Evolutionary conservation across 2,113 vertebrate genomes (phyloP).

Genomic region (Himantopus leucocephalus): DNA sequence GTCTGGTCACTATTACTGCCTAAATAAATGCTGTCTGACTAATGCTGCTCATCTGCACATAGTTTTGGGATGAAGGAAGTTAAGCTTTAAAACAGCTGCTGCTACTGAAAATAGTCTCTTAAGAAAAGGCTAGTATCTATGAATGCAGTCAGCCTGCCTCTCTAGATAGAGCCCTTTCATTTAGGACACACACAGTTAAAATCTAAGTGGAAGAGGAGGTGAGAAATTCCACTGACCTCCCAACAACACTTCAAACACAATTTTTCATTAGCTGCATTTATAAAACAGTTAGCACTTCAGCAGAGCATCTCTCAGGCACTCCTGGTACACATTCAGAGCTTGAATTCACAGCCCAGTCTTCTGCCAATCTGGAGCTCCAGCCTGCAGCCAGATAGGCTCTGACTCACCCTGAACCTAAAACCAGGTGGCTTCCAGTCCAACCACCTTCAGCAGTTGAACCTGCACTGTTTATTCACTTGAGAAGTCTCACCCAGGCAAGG

Average conservation of each 20-base stretch:
- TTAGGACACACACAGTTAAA: background rate
- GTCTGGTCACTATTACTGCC: constrained; percentile 7
- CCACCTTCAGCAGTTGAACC: background rate
- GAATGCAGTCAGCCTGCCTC: background rate
- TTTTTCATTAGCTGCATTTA: background rate
- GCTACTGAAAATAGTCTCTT: constrained; percentile 29
- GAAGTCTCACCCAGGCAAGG: background rate
- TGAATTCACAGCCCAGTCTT: background rate
- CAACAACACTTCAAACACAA: background rate
- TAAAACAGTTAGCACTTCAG: background rate
- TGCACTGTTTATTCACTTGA: background rate
- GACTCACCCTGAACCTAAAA: background rate
- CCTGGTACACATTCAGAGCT: background rate
- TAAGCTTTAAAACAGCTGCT: constrained; percentile 41
- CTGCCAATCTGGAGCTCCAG: background rate
- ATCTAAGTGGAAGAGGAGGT: background rate
- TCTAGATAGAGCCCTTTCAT: background rate
- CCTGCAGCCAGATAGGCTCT: background rate
- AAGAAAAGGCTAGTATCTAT: background rate
- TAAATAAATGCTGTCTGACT: background rate
- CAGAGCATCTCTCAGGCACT: background rate
- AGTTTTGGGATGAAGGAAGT: constrained; percentile 40
- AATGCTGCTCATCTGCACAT: constrained; percentile 19
- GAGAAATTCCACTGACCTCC: background rate
- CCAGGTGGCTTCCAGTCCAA: background rate